phyloP scores from a whole-genome alignment of 2,113 vertebrate genomes.

The Varanus komodoensis region DNA sequence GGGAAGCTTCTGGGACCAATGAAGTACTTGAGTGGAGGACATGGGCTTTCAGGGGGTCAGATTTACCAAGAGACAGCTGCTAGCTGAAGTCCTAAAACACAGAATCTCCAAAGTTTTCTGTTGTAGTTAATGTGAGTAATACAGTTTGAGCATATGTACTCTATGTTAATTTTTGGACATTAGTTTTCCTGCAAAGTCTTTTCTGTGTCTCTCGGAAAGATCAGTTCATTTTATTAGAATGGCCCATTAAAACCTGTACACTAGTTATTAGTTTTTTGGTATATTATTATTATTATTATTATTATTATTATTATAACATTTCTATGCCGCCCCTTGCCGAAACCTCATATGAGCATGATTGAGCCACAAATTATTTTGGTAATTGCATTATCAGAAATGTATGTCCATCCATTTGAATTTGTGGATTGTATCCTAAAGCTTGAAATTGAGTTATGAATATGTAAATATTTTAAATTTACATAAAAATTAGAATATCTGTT shows the following conservation, averaged over 20 bases:
- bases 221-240: neutral
- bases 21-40: neutral
- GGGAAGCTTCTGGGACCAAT: neutral
- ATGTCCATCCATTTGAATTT: neutral
- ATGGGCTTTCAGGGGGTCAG: neutral
- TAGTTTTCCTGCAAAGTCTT: slow-evolving; percentile 31
- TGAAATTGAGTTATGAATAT: neutral
- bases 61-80: neutral
- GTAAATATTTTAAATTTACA: neutral
- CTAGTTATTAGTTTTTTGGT: neutral
- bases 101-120: slow-evolving; percentile 7
- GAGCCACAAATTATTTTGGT: neutral
- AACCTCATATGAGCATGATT: neutral
- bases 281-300: too few species aligned
- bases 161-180: slow-evolving; percentile 21
- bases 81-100: neutral
- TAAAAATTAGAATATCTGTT: neutral
- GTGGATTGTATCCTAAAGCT: neutral
- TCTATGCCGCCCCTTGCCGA: too few species aligned
- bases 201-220: slow-evolving; percentile 20
- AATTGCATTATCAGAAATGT: neutral
- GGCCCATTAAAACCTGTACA: neutral
- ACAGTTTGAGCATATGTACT: neutral
- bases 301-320: too few species aligned
- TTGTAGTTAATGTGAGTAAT: slow-evolving; percentile 27